Evolutionary conservation across 2,113 vertebrate species (phyloP), one percentile per base, ranked within the genome.

Genomic region (Bos indicus): DNA sequence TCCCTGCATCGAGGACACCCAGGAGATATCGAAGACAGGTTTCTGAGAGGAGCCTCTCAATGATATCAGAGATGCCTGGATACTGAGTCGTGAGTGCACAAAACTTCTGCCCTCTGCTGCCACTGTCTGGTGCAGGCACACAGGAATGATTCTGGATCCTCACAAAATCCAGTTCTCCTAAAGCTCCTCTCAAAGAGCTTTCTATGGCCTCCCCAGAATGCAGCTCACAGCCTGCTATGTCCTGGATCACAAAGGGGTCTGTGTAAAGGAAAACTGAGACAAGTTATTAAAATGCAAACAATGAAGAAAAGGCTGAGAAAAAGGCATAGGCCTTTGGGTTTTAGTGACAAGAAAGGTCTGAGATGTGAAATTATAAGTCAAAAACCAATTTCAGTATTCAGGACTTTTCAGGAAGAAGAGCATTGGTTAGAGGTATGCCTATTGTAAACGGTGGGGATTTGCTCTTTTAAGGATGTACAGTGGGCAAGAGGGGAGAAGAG

Each of bases 401-500:
- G 1, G 30, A 43, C 15, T 14, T 62, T 51, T 67, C 48, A 56
- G 36, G 28, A 74, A 82, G 3, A 64, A 64, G 28, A 46, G 23
- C 8, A 28, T 3, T 30, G 28, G 57, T 46, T 11, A 52, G 8
- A 54, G 5, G 6, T 3, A 6, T 11, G 6, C 6, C 3, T 1
- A 15, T 19, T 26, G 4, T 7, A 15, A 16, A 64, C 2, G 7
- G 36, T 6, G 21, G 25, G 7, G 26, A 15, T 10, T 2, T 15
- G 4, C 21, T 33, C 11, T 17, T 26, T 3, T n/a, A 13, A 33
- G 40, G 15, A 43, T 0, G 2, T 11, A 7, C 1, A 0, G 19
- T 30, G 6, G 8, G 16, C 15, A 26, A 57, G n/a, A 82, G 2
- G 6, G 30, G 1, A 51, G 5, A 43, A 48, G 3, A 43, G n/a